Evolutionary conservation across 2,888 invertebrate species (phyloP), one percentile per base, ranked within the genome.

Genomic region (Lysandra coridon): DNA sequence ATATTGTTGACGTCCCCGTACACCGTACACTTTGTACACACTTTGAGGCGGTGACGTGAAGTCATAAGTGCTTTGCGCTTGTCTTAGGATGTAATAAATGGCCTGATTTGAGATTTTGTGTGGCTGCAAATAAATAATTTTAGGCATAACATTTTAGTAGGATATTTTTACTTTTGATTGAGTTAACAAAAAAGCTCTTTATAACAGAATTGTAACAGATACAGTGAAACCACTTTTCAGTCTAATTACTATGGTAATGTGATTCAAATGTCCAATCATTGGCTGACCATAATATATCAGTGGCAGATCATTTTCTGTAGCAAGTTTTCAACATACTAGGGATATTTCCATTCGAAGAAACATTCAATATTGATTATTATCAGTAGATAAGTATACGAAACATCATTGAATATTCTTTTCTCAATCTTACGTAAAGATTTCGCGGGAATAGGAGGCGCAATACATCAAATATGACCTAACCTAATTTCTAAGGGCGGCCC

Each of bases 401-500:
- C 2, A 14, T 49, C 57, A 17, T 17, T 4, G 4, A 57, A 57
- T 57, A 57, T 57, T 57, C 17, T 4, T 17, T 3, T 17, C 57
- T 3, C 4, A 57, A 62, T 62, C 69, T 44, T 49, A 49, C 7
- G 49, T 14, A 75, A 75, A 75, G n/a, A 23, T 49, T 44, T 12
- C 30, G 12, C 30, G 49, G 40, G 37, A 44, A 40, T 17, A 23
- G 75, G 44, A 30, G 49, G 30, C 44, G 76, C 6, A 76, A 76
- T 57, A 76, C 53, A 76, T 76, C 76, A 76, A 57, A 76, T 57
- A 57, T 76, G 53, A 76, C 76, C 76, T 57, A 57, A 76, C 53
- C 53, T 76, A 76, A 76, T 76, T 76, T 85, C 80, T 80, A 81
- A 80, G 88, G 91, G 91, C 89, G 90, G 86, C 89, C 91, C 91